Base-by-base conservation (phyloP, 2,888 invertebrate genomes). In the Plemyria rubiginata region DNA sequence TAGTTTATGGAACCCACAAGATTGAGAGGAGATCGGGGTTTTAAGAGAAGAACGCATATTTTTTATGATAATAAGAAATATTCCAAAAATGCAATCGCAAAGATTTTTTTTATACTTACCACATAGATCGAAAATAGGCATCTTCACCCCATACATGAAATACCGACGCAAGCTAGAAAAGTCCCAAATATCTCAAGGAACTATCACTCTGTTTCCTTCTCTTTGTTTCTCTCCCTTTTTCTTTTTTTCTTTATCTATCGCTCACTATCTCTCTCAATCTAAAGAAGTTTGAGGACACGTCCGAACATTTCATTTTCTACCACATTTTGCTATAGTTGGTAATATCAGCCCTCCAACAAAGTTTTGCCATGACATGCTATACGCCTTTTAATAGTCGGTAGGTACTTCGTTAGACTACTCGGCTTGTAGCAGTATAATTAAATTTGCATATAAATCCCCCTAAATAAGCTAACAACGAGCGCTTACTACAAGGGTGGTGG, bases 371-470 rank as follows among this genome's bases (percentile, higher is more conserved):
- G 60, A 54, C 50, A 54, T 49, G 61, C 65, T 77, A 77, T 78
- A 77, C 66, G 72, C 67, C 66, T 65, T 77, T 76, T 81, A 84
- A 84, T 80, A 70, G 79, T 62, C 71, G 22, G 56, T 36, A 36
- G 36, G 36, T 70, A 74, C 82, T 86, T 85, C 82, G 85, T 87
- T 87, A 87, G 86, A 75, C 74, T 62, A 57, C 67, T 32, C 46
- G 51, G 36, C 52, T 63, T 69, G 75, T 80, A 75, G 80, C 80
- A 70, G 73, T 73, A 79, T 84, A 84, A 86, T 88, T 78, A 84
- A 85, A 89, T 88, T 87, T 83, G 83, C 88, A 89, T 89, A 87
- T 86, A 86, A 86, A 88, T 87, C 77, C 77, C 77, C 78, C 83
- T 86, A 84, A 88, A 88, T 85, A 84, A 84, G 80, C 76, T 71